These are phyloP conservation scores for Torymus texanus DNA, from an alignment of 2,888 invertebrate genomes.

Conservation along the genomic window DNA sequence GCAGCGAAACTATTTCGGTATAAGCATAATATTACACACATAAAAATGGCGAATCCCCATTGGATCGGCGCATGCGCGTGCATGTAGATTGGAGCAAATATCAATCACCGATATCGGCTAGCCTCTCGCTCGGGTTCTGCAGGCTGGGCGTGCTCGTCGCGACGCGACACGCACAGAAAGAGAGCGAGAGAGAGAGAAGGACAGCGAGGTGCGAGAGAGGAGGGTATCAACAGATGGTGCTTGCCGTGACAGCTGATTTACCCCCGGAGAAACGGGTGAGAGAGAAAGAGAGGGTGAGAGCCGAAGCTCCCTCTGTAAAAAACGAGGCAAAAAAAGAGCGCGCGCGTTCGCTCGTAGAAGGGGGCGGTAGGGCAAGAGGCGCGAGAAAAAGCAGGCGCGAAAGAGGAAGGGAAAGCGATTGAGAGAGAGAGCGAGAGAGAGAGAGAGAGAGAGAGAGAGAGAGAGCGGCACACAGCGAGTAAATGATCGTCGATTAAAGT, in stretches of 20 bases:
- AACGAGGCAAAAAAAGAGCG: constrained; percentile 27
- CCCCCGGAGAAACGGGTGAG: constrained; percentile 39
- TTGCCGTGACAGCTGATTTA: constrained; percentile 57
- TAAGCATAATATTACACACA: too few species aligned
- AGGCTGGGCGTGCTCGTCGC: not conserved
- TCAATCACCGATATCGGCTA: constrained; percentile 63
- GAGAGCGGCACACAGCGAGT: constrained; percentile 59
- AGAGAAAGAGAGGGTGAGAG: constrained; percentile 1
- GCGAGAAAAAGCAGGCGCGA: constrained; percentile 49
- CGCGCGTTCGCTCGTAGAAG: not conserved
- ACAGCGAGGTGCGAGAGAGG: not conserved
- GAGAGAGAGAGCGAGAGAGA: too few species aligned
- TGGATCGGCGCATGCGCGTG: constrained; percentile 5
- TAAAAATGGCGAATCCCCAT: too few species aligned
- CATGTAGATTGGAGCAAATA: constrained; percentile 59
- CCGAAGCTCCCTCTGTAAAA: constrained; percentile 32
- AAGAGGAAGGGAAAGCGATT: too few species aligned
- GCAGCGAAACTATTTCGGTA: too few species aligned
- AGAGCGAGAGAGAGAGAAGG: constrained; percentile 45
- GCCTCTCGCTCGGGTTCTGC: too few species aligned
- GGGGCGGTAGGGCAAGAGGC: not conserved
- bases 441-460: too few species aligned
- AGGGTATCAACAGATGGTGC: constrained; percentile 67
- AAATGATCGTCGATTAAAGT: constrained; percentile 73
- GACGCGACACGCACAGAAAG: not conserved